phyloP scores from a whole-genome alignment of 2,888 invertebrate genomes.

The Tiphia femorata region DNA sequence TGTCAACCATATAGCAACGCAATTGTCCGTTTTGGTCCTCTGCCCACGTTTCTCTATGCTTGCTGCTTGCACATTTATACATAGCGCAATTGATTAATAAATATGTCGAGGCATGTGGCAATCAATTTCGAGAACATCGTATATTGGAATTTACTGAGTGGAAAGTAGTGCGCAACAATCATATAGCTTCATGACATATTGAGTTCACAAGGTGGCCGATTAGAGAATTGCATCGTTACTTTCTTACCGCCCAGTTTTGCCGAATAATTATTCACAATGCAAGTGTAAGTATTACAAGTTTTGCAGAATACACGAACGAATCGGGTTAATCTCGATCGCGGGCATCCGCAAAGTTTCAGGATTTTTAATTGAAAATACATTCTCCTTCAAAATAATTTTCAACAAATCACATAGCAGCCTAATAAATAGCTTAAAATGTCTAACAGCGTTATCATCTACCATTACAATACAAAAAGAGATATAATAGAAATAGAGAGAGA shows the following conservation, averaged over 20 bases:
- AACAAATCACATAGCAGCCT: slow-evolving; percentile 56
- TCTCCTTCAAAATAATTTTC: slow-evolving; percentile 43
- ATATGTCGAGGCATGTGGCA: too few relatives aligned
- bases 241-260: too few relatives aligned
- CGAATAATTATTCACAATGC: too few relatives aligned
- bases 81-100: too few relatives aligned
- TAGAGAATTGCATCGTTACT: too few relatives aligned
- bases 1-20: slow-evolving; percentile 37
- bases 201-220: too few relatives aligned
- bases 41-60: slow-evolving; percentile 32
- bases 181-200: slow-evolving; percentile 5
- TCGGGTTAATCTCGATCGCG: too few relatives aligned
- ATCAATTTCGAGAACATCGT: too few relatives aligned
- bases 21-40: slow-evolving; percentile 49
- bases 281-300: too few relatives aligned
- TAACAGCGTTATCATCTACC: slow-evolving; percentile 43
- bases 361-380: slow-evolving; percentile 11
- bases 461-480: slow-evolving; percentile 23
- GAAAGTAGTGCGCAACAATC: too few relatives aligned
- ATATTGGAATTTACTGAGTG: too few relatives aligned
- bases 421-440: slow-evolving; percentile 56
- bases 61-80: slow-evolving; percentile 23
- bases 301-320: too few relatives aligned
- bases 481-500: neutral
- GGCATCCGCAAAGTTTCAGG: slow-evolving; percentile 12